These are phyloP conservation scores for Amphipyra berbera DNA, from an alignment of 2,888 invertebrate species.

Conservation along the genomic window DNA sequence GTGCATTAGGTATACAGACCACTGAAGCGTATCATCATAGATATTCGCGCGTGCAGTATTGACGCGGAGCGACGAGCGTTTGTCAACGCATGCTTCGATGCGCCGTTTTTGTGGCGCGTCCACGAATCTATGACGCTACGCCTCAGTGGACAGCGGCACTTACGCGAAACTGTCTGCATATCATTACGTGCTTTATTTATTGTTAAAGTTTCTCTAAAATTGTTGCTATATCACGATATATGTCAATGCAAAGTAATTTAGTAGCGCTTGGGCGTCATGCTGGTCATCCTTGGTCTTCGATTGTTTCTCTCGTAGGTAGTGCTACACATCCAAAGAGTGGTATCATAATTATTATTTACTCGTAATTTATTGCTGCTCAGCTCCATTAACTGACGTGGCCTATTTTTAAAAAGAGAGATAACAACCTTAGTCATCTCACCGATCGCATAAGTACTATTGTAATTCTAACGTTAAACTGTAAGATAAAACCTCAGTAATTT, in stretches of 20 bases:
- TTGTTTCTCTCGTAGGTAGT: background rate
- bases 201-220: conserved; percentile 53
- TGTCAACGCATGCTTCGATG: conserved; percentile 55
- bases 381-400: background rate
- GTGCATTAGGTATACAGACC: conserved; percentile 31
- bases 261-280: conserved; percentile 8
- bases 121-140: conserved; percentile 53
- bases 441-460: too few relatives aligned
- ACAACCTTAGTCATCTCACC: background rate
- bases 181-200: conserved; percentile 54
- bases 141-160: conserved; percentile 45
- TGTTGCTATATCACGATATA: conserved; percentile 21
- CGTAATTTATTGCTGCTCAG: background rate
- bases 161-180: conserved; percentile 59
- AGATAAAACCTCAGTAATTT: background rate
- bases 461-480: too few relatives aligned
- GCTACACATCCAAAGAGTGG: background rate
- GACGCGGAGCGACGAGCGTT: conserved; percentile 49
- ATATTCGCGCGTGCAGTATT: conserved; percentile 48
- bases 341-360: background rate
- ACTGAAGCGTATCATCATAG: conserved; percentile 40
- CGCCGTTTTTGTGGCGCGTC: conserved; percentile 47
- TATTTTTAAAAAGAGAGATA: background rate
- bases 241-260: conserved; percentile 26
- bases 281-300: conserved; percentile 1